Percentiles rank a stretch among this genome's conserved stretches.
phyloP scores from a whole-genome alignment of 2,797 vertebrate species.

The Sebastes cheni region DNA sequence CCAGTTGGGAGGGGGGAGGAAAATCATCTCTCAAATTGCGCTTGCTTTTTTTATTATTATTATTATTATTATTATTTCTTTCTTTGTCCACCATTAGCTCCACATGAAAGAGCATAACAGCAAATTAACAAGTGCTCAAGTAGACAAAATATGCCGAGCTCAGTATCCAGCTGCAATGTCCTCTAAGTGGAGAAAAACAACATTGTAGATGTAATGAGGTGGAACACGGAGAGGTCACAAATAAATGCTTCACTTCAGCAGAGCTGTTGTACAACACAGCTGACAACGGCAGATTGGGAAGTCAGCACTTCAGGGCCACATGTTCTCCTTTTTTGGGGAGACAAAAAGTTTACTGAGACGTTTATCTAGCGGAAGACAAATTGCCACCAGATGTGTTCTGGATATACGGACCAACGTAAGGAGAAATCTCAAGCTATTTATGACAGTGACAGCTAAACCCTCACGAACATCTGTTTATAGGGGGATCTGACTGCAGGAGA shows the following conservation, averaged over 20 bases:
- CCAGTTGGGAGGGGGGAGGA: neutral
- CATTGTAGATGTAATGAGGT: slow-evolving; percentile 77
- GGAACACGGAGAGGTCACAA: slow-evolving; percentile 72
- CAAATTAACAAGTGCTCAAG: slow-evolving; percentile 65
- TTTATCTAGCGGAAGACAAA: slow-evolving; percentile 58
- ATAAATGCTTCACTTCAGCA: slow-evolving; percentile 73
- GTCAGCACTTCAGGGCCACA: slow-evolving; percentile 70
- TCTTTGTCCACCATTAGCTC: slow-evolving; percentile 55
- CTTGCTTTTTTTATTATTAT: neutral
- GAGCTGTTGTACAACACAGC: slow-evolving; percentile 61
- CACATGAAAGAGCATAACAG: slow-evolving; percentile 59
- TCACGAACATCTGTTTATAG: slow-evolving; percentile 37
- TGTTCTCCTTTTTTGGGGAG: slow-evolving; percentile 43
- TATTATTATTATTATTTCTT: neutral
- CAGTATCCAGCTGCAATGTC: slow-evolving; percentile 70
- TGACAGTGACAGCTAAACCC: slow-evolving; percentile 10
- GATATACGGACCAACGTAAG: slow-evolving; percentile 23
- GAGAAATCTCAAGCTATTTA: neutral
- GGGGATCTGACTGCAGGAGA: neutral
- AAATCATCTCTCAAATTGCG: neutral
- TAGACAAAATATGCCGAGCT: slow-evolving; percentile 63
- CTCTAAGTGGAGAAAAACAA: slow-evolving; percentile 67
- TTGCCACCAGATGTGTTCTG: slow-evolving; percentile 57
- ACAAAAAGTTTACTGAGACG: slow-evolving; percentile 49
- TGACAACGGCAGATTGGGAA: slow-evolving; percentile 65